These are phyloP conservation scores for Crocodylus rhombifer DNA, from an alignment of 2,797 vertebrate genomes.

Conservation along the genomic window DNA sequence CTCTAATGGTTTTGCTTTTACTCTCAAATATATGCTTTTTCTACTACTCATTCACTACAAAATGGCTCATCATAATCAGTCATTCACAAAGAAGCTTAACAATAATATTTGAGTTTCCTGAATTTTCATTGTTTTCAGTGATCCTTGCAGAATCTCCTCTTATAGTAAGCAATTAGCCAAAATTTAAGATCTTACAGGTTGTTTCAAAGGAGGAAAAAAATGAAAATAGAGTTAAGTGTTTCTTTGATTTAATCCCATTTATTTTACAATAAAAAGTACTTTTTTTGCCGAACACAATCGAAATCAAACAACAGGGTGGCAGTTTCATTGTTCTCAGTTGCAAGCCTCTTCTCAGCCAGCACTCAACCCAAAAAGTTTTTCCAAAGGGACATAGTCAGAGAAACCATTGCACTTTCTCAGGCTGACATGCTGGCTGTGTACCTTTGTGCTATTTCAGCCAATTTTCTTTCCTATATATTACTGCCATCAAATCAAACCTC, in stretches of 20 bases:
- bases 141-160: conserved; percentile 9
- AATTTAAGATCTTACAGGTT: not conserved
- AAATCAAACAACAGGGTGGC: not conserved
- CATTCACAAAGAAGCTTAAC: not conserved
- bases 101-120: not conserved
- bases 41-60: not conserved
- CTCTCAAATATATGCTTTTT: not conserved
- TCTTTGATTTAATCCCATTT: not conserved
- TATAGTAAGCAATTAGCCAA: not conserved
- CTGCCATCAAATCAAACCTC: not conserved
- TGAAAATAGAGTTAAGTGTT: not conserved
- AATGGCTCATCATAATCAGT: not conserved
- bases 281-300: not conserved
- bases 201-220: not conserved
- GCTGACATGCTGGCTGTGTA: not conserved
- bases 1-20: not conserved
- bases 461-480: not conserved
- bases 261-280: not conserved
- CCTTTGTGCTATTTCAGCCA: not conserved
- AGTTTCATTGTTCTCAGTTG: not conserved
- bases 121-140: not conserved
- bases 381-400: not conserved
- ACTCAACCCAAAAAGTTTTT: not conserved
- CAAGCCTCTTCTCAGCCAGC: not conserved
- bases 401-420: not conserved